Conservation (phyloP, 2,888 invertebrate species). For the Lapara coniferarum region DNA sequence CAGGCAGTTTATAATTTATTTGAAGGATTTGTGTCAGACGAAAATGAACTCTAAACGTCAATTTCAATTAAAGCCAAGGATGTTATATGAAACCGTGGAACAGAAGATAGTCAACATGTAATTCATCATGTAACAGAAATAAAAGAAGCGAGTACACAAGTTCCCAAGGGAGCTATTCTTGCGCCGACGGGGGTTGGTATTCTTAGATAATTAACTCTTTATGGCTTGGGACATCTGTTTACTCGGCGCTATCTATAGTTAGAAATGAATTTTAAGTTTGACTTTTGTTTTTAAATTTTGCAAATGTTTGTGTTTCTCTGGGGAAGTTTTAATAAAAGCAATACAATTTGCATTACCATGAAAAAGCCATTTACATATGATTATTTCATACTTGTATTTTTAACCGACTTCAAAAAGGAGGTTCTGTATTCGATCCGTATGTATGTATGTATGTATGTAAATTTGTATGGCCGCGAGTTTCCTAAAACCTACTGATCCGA, state of each 20-base stretch:
- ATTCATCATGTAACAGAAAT: conserved; percentile 47
- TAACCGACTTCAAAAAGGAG: no score
- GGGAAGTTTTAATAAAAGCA: no score
- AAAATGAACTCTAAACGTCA: not conserved
- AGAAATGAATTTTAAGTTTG: not conserved
- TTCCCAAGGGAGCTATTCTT: conserved; percentile 76
- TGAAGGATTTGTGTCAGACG: not conserved
- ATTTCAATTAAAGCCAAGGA: not conserved
- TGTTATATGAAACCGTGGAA: conserved; percentile 2
- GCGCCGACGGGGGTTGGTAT: conserved; percentile 57
- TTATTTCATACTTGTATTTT: no score
- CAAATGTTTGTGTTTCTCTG: no score
- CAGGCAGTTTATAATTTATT: no score
- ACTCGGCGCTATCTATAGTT: conserved; percentile 44
- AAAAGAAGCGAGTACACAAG: conserved; percentile 51
- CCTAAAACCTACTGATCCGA: no score
- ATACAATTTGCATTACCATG: no score
- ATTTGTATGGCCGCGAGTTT: no score
- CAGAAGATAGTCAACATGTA: conserved; percentile 21
- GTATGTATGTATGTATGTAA: no score
- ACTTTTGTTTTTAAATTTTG: not conserved
- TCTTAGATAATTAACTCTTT: conserved; percentile 82
- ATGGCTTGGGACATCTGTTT: conserved; percentile 76
- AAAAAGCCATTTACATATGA: no score
- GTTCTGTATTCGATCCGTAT: no score